Evolutionary conservation across 2,113 vertebrate species (phyloP).

Genomic region (Dasyurus viverrinus): DNA sequence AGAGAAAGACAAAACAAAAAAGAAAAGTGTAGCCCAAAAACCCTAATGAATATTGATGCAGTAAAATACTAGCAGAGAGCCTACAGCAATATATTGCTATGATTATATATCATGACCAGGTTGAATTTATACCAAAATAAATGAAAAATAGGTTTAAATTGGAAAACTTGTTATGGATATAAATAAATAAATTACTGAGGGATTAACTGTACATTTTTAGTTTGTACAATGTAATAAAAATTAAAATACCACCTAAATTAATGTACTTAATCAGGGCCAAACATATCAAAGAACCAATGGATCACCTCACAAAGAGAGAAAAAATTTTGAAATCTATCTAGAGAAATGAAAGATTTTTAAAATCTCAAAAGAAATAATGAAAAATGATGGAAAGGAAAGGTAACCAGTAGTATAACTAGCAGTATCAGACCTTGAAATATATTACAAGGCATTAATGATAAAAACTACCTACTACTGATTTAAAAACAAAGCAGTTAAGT

Average conservation of each 20-base stretch:
- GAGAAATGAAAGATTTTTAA: background rate
- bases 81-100: background rate
- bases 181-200: background rate
- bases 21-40: background rate
- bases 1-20: too few relatives aligned
- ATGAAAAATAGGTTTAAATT: background rate
- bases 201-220: background rate
- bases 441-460: background rate
- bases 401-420: background rate
- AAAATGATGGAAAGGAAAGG: background rate
- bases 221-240: background rate
- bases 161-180: background rate
- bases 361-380: background rate
- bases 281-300: background rate
- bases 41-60: background rate
- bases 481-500: background rate
- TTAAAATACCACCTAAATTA: background rate
- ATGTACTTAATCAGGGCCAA: background rate
- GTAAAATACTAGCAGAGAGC: background rate
- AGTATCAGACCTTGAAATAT: background rate
- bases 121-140: background rate
- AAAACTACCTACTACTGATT: background rate
- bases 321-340: background rate
- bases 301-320: background rate
- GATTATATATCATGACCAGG: background rate